Base-by-base conservation (phyloP, 2,888 invertebrate genomes). In the Synergus japonicus region DNA sequence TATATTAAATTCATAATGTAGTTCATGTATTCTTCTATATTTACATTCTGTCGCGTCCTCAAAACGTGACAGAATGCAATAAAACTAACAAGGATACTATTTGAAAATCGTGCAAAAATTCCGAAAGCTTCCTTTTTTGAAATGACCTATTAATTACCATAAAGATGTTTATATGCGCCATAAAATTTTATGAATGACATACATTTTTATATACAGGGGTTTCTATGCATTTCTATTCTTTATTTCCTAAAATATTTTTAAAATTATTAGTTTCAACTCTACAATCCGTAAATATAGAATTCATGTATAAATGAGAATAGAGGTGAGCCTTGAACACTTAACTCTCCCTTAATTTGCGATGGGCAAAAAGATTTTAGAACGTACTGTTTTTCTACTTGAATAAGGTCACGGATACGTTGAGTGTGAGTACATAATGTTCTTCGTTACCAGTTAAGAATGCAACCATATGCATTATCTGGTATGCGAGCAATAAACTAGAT, bases 401-500 rank as follows among this genome's bases (percentile, higher is more conserved):
- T 69, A 69, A 69, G 69, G 69, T 69, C 69, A 69, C 49, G 69
- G 49, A 69, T 69, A 69, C n/a, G 49, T 49, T 69, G 49, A 69
- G 69, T 65, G 65, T 41, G 41, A 41, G 9, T 15, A 64, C 67
- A 66, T 66, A 44, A 44, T 67, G 67, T 67, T 67, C 67, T 44
- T 67, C 67, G 44, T 67, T 67, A 76, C 65, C 63, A 60, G 29
- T 82, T 77, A 82, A 76, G 77, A 81, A 84, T 83, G 84, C 79
- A 81, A 79, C 80, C 81, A 84, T 69, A 81, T 80, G 54, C 54
- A 82, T 84, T 81, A 82, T 79, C 78, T 82, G 83, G 83, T 82
- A 87, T 86, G 80, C 82, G 77, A 83, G 82, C 66, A 86, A 86
- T 86, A 85, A 83, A 81, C 64, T 77, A 80, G 69, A 49, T 69